Base-by-base conservation (phyloP, 2,797 vertebrate genomes). In the Semaprochilodus insignis region DNA sequence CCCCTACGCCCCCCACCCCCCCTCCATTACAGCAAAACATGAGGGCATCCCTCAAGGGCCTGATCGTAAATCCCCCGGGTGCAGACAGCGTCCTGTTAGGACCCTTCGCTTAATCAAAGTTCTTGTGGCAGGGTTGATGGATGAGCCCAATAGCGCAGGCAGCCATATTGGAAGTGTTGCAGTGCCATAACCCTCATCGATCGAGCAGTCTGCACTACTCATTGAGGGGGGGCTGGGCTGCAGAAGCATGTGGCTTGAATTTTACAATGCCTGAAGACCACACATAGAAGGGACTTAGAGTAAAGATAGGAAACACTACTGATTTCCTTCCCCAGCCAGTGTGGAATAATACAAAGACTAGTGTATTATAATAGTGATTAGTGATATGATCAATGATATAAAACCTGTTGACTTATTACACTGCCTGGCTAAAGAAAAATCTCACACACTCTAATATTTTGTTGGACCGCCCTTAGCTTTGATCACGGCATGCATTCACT, bases 31-130 rank as follows among this genome's bases (percentile, higher is more conserved):
- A 74, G 40, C n/a, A 44, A 71, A 44, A 66, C 69, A 34, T 31
- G 23, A 65, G 74, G 75, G 23, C 77, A 25, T 81, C 71, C 70
- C 62, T 70, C 66, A 40, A 81, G 62, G 83, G 63, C 31, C 79
- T 21, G 83, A 60, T 69, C 80, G 78, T 78, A 78, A 82, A 85
- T 82, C 71, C 80, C 60, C 63, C 36, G 55, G 60, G 81, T 48
- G 70, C 63, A 51, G 83, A 79, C 84, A 74, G 76, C 23, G 48
- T 52, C 80, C 80, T 70, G 84, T 79, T 75, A 74, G 73, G 63
- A 82, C 69, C 79, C 52, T 85, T 75, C 60, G 71, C 80, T 85
- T 85, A 82, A 85, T 85, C 84, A 85, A 85, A 85, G 52, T 78
- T 78, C 48, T 70, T 36, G 25, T 74, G 81, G 55, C 76, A 62